Evolutionary conservation across 2,113 vertebrate genomes (phyloP), one percentile per base, ranked within the genome.

Genomic region (Dasyornis broadbenti): DNA sequence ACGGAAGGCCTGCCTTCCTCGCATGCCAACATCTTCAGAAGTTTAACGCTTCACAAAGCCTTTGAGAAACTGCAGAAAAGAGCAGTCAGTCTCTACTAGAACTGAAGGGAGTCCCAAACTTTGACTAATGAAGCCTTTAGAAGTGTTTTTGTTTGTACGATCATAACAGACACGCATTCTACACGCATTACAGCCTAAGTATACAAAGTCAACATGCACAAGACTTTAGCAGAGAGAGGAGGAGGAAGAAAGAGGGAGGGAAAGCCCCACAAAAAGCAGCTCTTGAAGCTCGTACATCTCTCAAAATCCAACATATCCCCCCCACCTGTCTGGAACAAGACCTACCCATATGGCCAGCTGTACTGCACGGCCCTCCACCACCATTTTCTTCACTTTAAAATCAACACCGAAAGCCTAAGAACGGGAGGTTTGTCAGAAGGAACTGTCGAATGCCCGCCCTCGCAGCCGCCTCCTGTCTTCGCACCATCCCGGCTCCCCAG

Each of bases 301-400:
- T 5, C 9, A 4, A 22, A 24, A 50, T 8, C 22, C 31, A 71
- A 21, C 70, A 61, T 6, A 44, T 1, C 16, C 15, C 6, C 16
- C 15, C 6, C 7, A 7, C 1, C 15, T 1, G 10, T 1, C 18
- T 3, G 12, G 23, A 31, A 23, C n/a, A 13, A 15, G 9, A 90
- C 92, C 44, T 94, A 98, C 97, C 97, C 97, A 97, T 28, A 95
- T 52, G 1, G 97, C 96, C 7, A 97, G 94, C 66, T 93, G 96
- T 0, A 96, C 79, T 0, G 69, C 40, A 1, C 45, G 91, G 47
- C 95, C 90, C 3, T 91, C 53, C 8, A 93, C 31, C 56, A 89
- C 40, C 77, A 92, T 76, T 0, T 70, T 86, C 90, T 97, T 97
- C 86, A 71, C 89, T 77, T 93, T 96, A 47, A 97, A 97, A 78